Percentiles rank a stretch among this genome's conserved stretches.
Conservation (phyloP, 2,888 invertebrate genomes). For the Crepidodera aurea region DNA sequence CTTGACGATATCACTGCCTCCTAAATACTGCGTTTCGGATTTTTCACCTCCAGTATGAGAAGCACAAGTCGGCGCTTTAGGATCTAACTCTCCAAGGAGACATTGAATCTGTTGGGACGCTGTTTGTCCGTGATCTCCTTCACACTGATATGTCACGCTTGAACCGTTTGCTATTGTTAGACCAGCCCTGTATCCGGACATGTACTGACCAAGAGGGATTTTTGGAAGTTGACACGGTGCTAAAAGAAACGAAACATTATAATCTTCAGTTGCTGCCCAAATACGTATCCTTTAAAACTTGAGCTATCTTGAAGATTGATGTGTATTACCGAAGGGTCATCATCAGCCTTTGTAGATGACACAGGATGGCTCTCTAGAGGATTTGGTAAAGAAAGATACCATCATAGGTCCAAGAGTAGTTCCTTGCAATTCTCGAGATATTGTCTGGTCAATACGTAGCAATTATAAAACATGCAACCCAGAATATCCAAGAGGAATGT, state of each 20-base stretch:
- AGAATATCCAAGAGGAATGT: no score
- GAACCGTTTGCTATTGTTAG: slow-evolving; percentile 84
- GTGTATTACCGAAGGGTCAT: no score
- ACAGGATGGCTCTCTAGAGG: no score
- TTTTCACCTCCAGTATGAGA: slow-evolving; percentile 56
- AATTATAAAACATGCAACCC: no score
- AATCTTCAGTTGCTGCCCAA: no score
- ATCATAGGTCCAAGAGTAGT: no score
- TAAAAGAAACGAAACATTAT: slow-evolving; percentile 47
- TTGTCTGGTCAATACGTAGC: no score
- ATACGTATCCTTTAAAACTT: no score
- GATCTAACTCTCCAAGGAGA: slow-evolving; percentile 68
- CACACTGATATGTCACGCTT: slow-evolving; percentile 78
- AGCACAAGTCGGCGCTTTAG: slow-evolving; percentile 65
- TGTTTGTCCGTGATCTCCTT: slow-evolving; percentile 63
- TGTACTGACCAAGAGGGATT: slow-evolving; percentile 74
- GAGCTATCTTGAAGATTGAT: no score
- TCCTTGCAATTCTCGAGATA: no score
- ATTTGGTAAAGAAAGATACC: no score
- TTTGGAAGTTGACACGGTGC: slow-evolving; percentile 76
- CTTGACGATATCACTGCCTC: slow-evolving; percentile 61
- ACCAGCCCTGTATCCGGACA: slow-evolving; percentile 80
- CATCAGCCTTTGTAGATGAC: no score
- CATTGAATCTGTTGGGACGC: slow-evolving; percentile 70
- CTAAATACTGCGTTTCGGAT: slow-evolving; percentile 57